Evolutionary conservation across 35 echinoderm and acorn worm species (phyloP), one percentile per base, ranked within the genome.

Genomic region (Ophioderma brevispina): DNA sequence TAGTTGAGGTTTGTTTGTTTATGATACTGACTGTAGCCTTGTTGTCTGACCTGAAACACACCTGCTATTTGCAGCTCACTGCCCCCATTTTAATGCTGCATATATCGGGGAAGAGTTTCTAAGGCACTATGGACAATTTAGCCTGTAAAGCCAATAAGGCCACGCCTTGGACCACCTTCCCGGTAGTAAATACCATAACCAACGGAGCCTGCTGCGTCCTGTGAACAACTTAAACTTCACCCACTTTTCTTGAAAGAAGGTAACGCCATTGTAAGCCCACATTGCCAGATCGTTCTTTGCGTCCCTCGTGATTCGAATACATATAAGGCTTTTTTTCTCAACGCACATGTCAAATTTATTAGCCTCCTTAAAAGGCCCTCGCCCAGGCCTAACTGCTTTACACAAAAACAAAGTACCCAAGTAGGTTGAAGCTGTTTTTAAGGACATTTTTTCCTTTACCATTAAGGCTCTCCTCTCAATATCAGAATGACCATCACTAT

Each of bases 131-230:
- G 10, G 87, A 82, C 18, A 36, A 25, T 32, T 17, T 30, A 34
- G 40, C 32, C 40, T 36, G 1, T 37, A 2, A 55, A 90, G 21
- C 32, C 36, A 36, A 13, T 32, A 18, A 19, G 88, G 88, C 89
- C 88, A 83, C 35, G 38, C 87, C 35, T 90, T 79, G n/a, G 80
- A 21, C 79, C 88, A 90, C 28, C 55, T 76, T 13, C 55, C 56
- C 52, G 43, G 64, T 76, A 90, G 35, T 76, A 90, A 3, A 31
- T 31, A 0, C 88, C 88, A 82, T 83, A 90, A 1, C 88, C 88
- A 31, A 90, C 77, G 56, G 79, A 75, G 3, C 33, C 88, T 8
- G 88, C 79, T 33, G 80, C 49, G 52, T 90, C 88, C 88, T 10
- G 36, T 76, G 35, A 50, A 90, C 3, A 90, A 56, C 0, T 84